These are phyloP conservation scores for Cavia aperea DNA, from an alignment of 2,113 vertebrate genomes.

Conservation along the genomic window DNA sequence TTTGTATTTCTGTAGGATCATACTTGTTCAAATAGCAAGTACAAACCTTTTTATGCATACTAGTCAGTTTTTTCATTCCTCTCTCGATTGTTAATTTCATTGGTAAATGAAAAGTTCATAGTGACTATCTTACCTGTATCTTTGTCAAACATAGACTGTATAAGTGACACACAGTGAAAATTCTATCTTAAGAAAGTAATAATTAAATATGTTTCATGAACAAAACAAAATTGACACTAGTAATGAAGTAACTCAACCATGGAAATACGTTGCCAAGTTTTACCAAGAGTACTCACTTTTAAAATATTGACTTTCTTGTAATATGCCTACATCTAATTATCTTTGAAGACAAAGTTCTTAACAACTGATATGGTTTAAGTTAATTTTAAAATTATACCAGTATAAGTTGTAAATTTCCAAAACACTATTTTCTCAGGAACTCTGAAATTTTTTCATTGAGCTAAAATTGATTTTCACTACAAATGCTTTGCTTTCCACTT, in stretches of 20 bases:
- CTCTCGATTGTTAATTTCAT: background rate
- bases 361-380: background rate
- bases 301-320: background rate
- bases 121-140: background rate
- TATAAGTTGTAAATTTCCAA: background rate
- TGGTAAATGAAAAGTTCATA: background rate
- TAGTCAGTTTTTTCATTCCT: background rate
- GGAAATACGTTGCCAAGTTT: background rate
- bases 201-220: background rate
- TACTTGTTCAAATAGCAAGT: background rate
- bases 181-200: background rate
- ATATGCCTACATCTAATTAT: background rate
- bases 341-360: conserved; percentile 8
- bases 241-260: background rate
- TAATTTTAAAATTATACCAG: background rate
- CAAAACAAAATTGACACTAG: background rate
- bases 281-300: background rate
- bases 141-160: background rate
- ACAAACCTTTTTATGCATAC: background rate
- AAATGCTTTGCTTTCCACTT: background rate
- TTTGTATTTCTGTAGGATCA: background rate
- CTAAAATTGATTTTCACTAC: conserved; percentile 15
- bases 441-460: background rate
- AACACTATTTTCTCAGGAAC: background rate
- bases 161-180: background rate